Evolutionary conservation across 1,140 invertebrate species (phyloP), one percentile per base, ranked within the genome.

Genomic region (Drosophila lacertosa): DNA sequence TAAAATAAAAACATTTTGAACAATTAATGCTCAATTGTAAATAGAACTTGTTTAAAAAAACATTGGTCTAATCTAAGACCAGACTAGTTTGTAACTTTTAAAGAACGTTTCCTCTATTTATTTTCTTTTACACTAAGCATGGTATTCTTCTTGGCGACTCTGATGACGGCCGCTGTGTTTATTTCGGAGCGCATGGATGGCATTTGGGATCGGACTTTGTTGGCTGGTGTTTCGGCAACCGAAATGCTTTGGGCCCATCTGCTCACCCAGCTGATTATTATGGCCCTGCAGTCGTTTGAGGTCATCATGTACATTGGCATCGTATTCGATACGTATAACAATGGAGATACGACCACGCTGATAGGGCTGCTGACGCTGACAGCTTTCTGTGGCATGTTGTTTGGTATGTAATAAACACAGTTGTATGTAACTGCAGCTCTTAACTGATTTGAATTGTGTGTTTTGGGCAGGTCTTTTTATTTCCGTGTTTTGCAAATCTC

Each of bases 181-280:
- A 96, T 98, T 32, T 92, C 95, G 0, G 97, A 98, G 89, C 94
- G 95, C 29, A 92, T 94, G 74, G 96, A 97, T 82, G 96, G 96
- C 16, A 89, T 86, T 47, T 89, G 79, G 80, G 77, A 89, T 60
- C 77, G 82, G 6, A 79, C 94, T 51, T 92, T 95, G 0, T 94
- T 97, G 7, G 95, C 96, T 62, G 95, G 95, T 24, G 94, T 96
- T 0, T 93, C 92, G 24, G 93, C 94, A 4, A 78, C 92, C 11
- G 94, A 96, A 92, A 93, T 96, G 63, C 92, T 96, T 44, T 72
- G 95, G 18, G 95, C 96, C 0, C 97, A 98, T 89, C 93, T 98
- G 22, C 75, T 94, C 0, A 94, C 96, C 5, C 96, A 98, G 91
- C 91, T 95, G 20, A 70, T 93, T 2, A 93, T 98, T 2, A 94